Percentiles rank a stretch among this genome's conserved stretches.
Evolutionary conservation across 2,888 invertebrate species (phyloP).

Genomic region (Operophtera brumata): DNA sequence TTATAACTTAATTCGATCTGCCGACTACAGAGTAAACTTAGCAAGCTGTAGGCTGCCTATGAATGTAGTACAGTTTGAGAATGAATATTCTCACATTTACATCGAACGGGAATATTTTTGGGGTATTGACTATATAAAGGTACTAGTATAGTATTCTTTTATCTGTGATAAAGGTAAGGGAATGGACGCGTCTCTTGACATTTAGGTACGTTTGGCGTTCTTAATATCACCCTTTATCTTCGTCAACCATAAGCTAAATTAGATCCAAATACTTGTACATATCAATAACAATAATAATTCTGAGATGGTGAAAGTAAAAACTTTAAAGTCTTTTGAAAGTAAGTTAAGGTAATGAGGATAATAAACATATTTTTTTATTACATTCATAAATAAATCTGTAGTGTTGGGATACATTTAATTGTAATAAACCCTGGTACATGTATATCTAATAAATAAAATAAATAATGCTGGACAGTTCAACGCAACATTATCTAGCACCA

Average conservation of each 20-base stretch:
- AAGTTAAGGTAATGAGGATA: neutral
- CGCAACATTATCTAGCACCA: too few relatives aligned
- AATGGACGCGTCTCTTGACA: too few relatives aligned
- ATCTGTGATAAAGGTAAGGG: too few relatives aligned
- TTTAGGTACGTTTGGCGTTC: too few relatives aligned
- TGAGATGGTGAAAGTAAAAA: constrained; percentile 9
- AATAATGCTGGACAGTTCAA: too few relatives aligned
- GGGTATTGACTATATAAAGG: too few relatives aligned
- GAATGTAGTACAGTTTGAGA: neutral
- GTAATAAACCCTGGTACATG: too few relatives aligned
- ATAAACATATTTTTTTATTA: constrained; percentile 7
- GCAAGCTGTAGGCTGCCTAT: neutral
- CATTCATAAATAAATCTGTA: neutral
- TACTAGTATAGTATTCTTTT: too few relatives aligned
- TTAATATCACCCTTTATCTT: neutral
- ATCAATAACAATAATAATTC: constrained; percentile 2
- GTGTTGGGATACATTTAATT: neutral
- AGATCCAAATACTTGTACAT: neutral
- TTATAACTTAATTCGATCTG: constrained; percentile 40
- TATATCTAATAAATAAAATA: too few relatives aligned
- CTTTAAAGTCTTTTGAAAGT: constrained; percentile 4
- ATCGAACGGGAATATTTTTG: too few relatives aligned
- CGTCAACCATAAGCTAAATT: neutral
- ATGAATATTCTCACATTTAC: too few relatives aligned
- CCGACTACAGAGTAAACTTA: constrained; percentile 2